Evolutionary conservation across 2,888 invertebrate species (phyloP).

Genomic region (Alcis repandata): DNA sequence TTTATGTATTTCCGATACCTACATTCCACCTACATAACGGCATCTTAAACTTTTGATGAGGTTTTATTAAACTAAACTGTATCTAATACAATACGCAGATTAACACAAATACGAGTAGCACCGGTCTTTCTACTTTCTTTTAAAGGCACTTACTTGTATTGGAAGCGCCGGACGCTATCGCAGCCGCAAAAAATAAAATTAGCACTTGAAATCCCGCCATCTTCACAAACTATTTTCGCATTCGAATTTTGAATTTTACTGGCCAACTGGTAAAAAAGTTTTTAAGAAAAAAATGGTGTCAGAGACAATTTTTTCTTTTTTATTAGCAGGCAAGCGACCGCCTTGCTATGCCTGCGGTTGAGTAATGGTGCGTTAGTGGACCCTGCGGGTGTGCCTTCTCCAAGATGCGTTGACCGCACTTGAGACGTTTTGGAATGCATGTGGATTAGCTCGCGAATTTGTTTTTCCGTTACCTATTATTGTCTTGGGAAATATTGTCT

Average conservation of each 20-base stretch:
- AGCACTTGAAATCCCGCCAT: conserved; percentile 72
- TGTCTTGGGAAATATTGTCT: conserved; percentile 7
- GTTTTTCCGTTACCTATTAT: conserved; percentile 20
- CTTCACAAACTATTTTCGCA: conserved; percentile 44
- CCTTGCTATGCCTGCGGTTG: conserved; percentile 63
- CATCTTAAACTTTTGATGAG: background rate
- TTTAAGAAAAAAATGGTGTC: conserved; percentile 10
- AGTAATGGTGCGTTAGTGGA: conserved; percentile 66
- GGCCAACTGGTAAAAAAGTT: conserved; percentile 10
- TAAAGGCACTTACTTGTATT: conserved; percentile 77
- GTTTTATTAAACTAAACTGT: conserved; percentile 2
- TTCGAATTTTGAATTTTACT: conserved; percentile 30
- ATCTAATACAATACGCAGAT: conserved; percentile 41
- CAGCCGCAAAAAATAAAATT: conserved; percentile 66
- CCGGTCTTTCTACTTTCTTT: conserved; percentile 74
- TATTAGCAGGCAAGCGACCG: conserved; percentile 62
- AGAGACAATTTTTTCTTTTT: conserved; percentile 40
- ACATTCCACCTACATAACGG: conserved; percentile 8
- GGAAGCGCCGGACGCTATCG: conserved; percentile 68
- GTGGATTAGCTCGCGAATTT: conserved; percentile 23
- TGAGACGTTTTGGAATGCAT: conserved; percentile 37
- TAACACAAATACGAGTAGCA: conserved; percentile 59
- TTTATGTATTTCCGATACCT: background rate
- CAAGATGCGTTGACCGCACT: conserved; percentile 62
- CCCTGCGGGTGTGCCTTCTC: conserved; percentile 58